phyloP scores from a whole-genome alignment of 2,113 vertebrate genomes.

The Boulengeromyrus knoepffleri region DNA sequence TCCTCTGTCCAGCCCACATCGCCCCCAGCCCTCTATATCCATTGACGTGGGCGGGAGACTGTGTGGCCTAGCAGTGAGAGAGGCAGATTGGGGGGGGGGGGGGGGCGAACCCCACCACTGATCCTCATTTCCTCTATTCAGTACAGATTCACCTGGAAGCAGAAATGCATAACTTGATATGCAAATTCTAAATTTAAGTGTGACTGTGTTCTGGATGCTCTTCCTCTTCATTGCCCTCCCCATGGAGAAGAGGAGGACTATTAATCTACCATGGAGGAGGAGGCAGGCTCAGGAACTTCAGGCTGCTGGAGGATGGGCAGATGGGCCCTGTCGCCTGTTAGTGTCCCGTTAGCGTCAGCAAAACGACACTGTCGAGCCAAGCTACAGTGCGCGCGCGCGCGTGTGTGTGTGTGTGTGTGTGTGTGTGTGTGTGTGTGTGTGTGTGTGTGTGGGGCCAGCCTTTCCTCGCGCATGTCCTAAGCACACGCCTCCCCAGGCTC shows the following conservation, averaged over 20 bases:
- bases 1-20: background rate
- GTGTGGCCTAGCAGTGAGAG: background rate
- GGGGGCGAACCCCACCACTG: background rate
- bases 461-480: background rate
- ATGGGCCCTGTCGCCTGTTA: background rate
- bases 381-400: background rate
- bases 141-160: background rate
- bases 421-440: too few species aligned
- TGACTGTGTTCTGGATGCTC: background rate
- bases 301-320: background rate
- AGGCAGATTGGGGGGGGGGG: background rate
- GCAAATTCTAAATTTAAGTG: constrained; percentile 2
- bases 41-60: background rate
- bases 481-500: background rate
- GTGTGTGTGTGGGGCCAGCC: background rate
- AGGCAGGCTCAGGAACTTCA: too few species aligned
- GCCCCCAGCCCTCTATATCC: background rate
- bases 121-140: background rate
- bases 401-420: background rate
- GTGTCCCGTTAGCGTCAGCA: background rate
- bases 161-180: constrained; percentile 7
- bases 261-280: background rate
- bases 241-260: background rate
- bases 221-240: constrained; percentile 9
- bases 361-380: background rate